Conservation (phyloP, 1,140 invertebrate genomes). For the Mya arenaria region DNA sequence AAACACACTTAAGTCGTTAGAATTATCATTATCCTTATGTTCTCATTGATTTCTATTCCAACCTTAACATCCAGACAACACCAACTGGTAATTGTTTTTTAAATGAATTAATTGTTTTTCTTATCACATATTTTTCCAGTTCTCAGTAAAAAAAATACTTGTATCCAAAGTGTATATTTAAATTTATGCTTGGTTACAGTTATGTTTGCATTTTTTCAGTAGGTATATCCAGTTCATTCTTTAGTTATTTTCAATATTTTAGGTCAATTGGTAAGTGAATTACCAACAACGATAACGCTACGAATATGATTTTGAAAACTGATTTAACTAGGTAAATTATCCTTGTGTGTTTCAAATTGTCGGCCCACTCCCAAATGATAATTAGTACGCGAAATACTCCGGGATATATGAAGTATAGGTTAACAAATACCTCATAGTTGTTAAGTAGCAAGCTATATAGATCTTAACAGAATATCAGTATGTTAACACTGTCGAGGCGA, state of each 20-base stretch:
- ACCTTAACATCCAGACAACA: neutral
- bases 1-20: neutral
- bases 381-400: conserved; percentile 14
- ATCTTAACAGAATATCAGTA: conserved; percentile 4
- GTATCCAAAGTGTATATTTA: neutral
- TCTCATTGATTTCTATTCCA: neutral
- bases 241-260: no score
- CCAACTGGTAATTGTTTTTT: neutral
- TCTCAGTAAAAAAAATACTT: neutral
- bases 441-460: conserved; percentile 22
- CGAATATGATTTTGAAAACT: neutral
- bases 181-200: no score
- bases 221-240: no score
- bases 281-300: neutral
- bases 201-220: no score
- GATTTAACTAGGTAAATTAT: neutral
- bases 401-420: neutral
- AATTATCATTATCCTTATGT: neutral
- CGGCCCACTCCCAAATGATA: neutral
- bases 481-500: conserved; percentile 46
- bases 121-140: neutral
- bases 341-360: neutral
- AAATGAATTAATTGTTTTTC: neutral
- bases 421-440: conserved; percentile 18
- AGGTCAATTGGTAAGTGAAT: neutral